Percentiles rank a stretch among this genome's conserved stretches.
Conservation (phyloP, 2,113 vertebrate genomes). For the Lontra canadensis region DNA sequence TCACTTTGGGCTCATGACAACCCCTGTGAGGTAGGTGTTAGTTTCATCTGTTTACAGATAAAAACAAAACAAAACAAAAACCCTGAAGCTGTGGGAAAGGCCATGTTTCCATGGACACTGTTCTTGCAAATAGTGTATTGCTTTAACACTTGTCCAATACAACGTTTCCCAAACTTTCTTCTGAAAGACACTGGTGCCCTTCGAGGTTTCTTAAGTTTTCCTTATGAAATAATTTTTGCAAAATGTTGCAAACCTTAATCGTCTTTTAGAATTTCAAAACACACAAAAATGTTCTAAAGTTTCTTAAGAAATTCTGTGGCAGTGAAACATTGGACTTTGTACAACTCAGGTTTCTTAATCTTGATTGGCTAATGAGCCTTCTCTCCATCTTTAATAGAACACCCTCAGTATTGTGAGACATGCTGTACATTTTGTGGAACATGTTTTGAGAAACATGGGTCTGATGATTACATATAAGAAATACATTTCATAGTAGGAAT, state of each 20-base stretch:
- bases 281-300: neutral
- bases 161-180: conserved; percentile 12
- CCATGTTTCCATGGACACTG: neutral
- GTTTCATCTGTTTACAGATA: neutral
- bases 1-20: neutral
- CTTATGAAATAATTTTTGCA: neutral
- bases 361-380: neutral
- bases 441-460: conserved; percentile 7
- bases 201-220: neutral
- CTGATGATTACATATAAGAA: neutral
- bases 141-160: neutral
- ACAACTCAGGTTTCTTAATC: neutral
- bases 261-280: conserved; percentile 6
- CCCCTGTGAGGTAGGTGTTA: neutral
- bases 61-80: neutral
- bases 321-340: neutral
- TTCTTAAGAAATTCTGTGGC: conserved; percentile 14
- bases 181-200: neutral
- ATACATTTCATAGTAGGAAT: neutral
- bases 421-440: neutral
- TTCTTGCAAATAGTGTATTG: neutral
- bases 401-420: neutral
- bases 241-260: neutral
- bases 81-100: neutral
- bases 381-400: neutral